Conservation (phyloP, 2,113 vertebrate species). For the Microcebus murinus region DNA sequence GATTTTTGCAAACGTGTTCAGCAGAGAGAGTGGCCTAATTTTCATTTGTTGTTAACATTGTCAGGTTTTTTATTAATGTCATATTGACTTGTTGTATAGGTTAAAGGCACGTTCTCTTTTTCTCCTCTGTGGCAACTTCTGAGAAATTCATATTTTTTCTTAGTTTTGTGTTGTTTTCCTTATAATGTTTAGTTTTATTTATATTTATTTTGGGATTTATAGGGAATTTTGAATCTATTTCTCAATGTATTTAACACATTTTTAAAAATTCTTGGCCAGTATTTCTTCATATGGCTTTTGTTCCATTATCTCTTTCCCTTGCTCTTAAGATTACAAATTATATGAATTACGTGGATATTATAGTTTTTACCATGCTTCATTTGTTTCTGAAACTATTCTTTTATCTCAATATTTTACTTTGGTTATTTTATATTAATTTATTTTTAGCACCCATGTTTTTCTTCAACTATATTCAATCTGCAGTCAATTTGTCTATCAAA, state of each 20-base stretch:
- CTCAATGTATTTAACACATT: background rate
- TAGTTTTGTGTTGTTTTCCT: too few relatives aligned
- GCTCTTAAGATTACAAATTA: background rate
- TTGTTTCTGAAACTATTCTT: background rate
- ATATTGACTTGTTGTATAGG: background rate
- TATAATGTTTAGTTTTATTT: too few relatives aligned
- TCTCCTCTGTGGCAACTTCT: background rate
- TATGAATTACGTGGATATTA: background rate
- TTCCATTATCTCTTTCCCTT: background rate
- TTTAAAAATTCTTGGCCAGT: background rate
- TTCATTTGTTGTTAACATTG: background rate
- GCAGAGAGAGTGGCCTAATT: background rate
- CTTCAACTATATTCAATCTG: background rate
- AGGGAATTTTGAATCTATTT: background rate
- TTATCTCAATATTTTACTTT: slow-evolving; percentile 8
- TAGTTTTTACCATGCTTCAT: background rate
- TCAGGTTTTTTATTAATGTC: background rate
- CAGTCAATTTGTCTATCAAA: background rate
- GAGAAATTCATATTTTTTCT: too few relatives aligned
- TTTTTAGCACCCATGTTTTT: background rate
- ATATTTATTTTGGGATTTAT: too few relatives aligned
- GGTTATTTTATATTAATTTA: background rate
- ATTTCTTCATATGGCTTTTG: background rate
- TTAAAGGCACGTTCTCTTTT: background rate
- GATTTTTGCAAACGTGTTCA: background rate